phyloP scores from a whole-genome alignment of 2,888 invertebrate species.

The Eupelmus urozonus region DNA sequence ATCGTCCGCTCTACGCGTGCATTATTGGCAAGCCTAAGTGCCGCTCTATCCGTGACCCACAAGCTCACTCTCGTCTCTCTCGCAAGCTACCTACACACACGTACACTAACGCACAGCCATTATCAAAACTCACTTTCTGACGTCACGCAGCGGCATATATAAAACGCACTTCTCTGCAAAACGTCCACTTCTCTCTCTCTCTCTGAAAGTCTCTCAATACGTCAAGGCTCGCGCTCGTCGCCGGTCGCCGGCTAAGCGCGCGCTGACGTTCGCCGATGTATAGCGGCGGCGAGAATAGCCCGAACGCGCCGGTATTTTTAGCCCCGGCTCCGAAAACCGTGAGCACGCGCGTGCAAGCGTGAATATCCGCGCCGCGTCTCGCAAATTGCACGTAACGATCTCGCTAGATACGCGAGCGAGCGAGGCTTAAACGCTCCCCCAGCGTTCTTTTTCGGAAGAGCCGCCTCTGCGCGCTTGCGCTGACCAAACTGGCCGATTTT shows the following conservation, averaged over 20 bases:
- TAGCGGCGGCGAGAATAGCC: conserved; percentile 44
- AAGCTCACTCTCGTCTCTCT: too few species aligned
- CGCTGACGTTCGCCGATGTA: conserved; percentile 7
- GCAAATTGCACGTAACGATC: conserved; percentile 41
- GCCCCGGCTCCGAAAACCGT: background rate
- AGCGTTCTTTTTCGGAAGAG: too few species aligned
- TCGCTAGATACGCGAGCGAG: background rate
- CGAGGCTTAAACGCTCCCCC: background rate
- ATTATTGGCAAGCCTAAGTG: too few species aligned
- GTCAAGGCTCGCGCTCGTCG: conserved; percentile 28
- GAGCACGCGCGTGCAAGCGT: background rate
- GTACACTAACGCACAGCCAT: conserved; percentile 2
- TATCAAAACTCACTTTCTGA: background rate
- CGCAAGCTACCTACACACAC: background rate
- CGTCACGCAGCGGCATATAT: too few species aligned
- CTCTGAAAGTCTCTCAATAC: conserved; percentile 41
- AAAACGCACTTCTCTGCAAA: background rate
- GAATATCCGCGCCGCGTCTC: background rate
- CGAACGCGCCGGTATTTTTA: conserved; percentile 51
- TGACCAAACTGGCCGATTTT: too few species aligned
- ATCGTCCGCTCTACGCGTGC: too few species aligned
- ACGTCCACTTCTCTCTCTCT: background rate
- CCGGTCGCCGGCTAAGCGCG: background rate
- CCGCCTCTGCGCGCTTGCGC: too few species aligned
- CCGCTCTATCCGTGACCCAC: too few species aligned